Evolutionary conservation across 2,113 vertebrate genomes (phyloP), one percentile per base, ranked within the genome.

Genomic region (Leucopternis melanops): DNA sequence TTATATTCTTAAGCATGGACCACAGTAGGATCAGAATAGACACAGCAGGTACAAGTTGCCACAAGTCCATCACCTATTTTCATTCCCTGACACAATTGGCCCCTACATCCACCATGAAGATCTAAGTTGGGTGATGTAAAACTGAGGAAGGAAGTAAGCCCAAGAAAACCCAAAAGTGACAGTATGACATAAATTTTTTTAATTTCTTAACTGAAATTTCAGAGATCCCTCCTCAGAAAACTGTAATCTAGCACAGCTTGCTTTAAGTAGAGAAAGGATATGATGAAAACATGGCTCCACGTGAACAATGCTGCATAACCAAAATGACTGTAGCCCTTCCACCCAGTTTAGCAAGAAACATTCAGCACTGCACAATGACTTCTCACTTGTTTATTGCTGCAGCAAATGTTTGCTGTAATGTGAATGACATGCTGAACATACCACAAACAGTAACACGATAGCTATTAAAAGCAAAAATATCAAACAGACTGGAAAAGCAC

Each of bases 401-500:
- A 92, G 88, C 52, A 94, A 92, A 89, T 10, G 49, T 62, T 95
- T 81, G 36, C 83, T 94, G 91, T 91, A 81, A 67, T 19, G 62
- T 85, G 82, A 97, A 88, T 32, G 81, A 92, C 93, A 93, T 65
- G 65, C 67, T 78, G 69, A 92, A 94, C 82, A 84, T 57, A 92
- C 86, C 92, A 95, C n/a, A 63, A 95, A 92, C 93, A 95, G 63
- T 8, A 42, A 70, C 95, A 66, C 0, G 1, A 87, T 44, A 86
- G 90, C 88, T 93, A 84, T 88, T 90, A 94, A 86, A 84, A 31
- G 45, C 94, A 91, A 95, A 96, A 97, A 95, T 90, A 96, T 21
- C 84, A 95, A 94, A 85, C 8, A 13, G 81, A 72, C 71, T 94
- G 27, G 59, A 95, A 92, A 90, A 88, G 74, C 62, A 92, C 91